Percentiles rank a stretch among this genome's conserved stretches.
phyloP scores from a whole-genome alignment of 2,797 vertebrate genomes.

The Cryptoblepharus egeriae region DNA sequence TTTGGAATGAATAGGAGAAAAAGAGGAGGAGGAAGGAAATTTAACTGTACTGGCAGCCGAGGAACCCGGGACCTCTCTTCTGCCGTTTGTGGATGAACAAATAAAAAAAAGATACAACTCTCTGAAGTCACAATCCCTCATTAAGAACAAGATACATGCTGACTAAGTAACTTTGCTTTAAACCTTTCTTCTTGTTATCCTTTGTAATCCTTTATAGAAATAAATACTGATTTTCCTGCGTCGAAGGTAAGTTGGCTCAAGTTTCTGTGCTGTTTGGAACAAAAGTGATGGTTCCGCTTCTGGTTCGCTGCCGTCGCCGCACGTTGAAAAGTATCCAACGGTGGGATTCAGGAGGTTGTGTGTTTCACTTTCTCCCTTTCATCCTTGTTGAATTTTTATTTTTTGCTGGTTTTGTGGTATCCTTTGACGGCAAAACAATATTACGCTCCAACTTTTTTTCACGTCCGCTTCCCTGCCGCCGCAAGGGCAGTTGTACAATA shows the following conservation, averaged over 20 bases:
- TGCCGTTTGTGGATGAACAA: background rate
- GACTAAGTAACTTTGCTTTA: slow-evolving; percentile 68
- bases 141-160: slow-evolving; percentile 66
- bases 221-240: slow-evolving; percentile 58
- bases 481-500: background rate
- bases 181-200: slow-evolving; percentile 41
- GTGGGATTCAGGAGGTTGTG: background rate
- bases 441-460: background rate
- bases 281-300: fast-evolving
- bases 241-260: background rate
- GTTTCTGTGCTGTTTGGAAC: background rate
- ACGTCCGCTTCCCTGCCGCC: background rate
- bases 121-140: slow-evolving; percentile 28
- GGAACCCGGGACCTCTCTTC: background rate
- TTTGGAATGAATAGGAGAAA: background rate
- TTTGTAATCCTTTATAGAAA: slow-evolving; percentile 58
- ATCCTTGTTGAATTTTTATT: background rate
- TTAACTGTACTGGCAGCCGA: background rate
- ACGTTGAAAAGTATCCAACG: background rate
- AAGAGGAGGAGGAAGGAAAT: background rate
- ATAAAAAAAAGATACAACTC: background rate
- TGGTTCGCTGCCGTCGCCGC: background rate
- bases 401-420: slow-evolving; percentile 61
- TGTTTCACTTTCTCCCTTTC: background rate
- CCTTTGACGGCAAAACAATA: slow-evolving; percentile 1